Base-by-base conservation (phyloP, 2,888 invertebrate species). In the Phrixothrix hirtus region DNA sequence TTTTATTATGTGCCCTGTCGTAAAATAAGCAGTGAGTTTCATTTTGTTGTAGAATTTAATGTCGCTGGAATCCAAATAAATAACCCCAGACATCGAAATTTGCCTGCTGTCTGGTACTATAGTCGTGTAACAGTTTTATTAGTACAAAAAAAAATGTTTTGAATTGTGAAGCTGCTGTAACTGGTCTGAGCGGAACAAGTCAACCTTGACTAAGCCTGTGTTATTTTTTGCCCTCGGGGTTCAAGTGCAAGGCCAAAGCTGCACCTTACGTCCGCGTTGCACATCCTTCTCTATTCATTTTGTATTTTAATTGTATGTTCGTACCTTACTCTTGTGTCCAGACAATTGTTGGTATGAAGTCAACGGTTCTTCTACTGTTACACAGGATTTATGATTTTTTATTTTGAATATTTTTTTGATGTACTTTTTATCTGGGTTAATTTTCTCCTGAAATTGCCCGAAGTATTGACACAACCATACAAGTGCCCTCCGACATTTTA, bases 221-320 rank as follows among this genome's bases (percentile, higher is more conserved):
- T 38, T 34, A 46, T 58, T 62, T 62, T 55, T 60, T 60, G 49
- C 47, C 48, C 58, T 58, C 55, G 59, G 37, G 63, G 71, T 70
- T 71, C 71, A 71, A 71, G 71, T 71, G 70, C 71, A 71, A 71
- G 70, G 71, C 64, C 66, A 67, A 57, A 44, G 15, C 55, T 60
- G 58, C 47, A 52, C 54, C 55, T 56, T 60, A 53, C 57, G 55
- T 51, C 52, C 57, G 47, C 42, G 31, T 43, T 43, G 49, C 42
- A 43, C 50, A 43, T 50, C 50, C 17, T 37, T 50, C 16, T 44
- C 25, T n/a, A 29, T 37, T 25, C 26, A 31, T 43, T 43, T 36
- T 37, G 50, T 43, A 50, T 50, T 49, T 26, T 49, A 42, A 42
- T 49, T 47, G 17, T 29, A 5, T 10, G 3, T 29, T 29, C 9